A percentile compares a stretch with the other conserved stretches of the same genome.
phyloP scores from a whole-genome alignment of 2,113 vertebrate genomes.

The Syngnathus typhle region DNA sequence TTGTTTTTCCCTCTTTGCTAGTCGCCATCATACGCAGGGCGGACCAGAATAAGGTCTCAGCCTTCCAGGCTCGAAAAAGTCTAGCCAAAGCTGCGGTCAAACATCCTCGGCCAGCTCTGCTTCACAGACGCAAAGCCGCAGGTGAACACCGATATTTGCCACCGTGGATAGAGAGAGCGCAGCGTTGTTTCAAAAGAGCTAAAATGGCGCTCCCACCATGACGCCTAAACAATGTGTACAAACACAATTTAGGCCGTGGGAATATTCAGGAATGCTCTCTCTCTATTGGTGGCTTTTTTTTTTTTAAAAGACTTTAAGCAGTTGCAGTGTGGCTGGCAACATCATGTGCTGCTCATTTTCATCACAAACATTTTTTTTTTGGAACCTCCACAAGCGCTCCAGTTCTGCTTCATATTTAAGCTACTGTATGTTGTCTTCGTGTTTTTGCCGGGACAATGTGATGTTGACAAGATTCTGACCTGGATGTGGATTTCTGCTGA shows the following conservation, averaged over 20 bases:
- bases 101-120: conserved; percentile 88
- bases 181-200: not conserved
- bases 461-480: not conserved
- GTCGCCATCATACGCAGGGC: conserved; percentile 88
- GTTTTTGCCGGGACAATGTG: not conserved
- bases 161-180: conserved; percentile 56
- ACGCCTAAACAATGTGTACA: conserved; percentile 1
- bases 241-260: not conserved
- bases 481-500: not conserved
- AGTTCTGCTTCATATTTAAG: conserved; percentile 27
- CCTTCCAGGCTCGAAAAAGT: conserved; percentile 89
- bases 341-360: conserved; percentile 52
- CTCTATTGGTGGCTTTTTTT: conserved; percentile 50
- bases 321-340: conserved; percentile 93
- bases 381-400: not conserved
- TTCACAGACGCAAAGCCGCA: conserved; percentile 93
- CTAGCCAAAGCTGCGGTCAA: conserved; percentile 90
- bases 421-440: conserved; percentile 17
- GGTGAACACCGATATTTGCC: conserved; percentile 76
- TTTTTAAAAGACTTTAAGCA: conserved; percentile 14
- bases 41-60: conserved; percentile 92
- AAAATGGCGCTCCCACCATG: not conserved
- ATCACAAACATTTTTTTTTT: conserved; percentile 7
- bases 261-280: conserved; percentile 27
- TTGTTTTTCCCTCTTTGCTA: conserved; percentile 70